Evolutionary conservation across 2,113 vertebrate genomes (phyloP).

Genomic region (Pionites leucogaster): DNA sequence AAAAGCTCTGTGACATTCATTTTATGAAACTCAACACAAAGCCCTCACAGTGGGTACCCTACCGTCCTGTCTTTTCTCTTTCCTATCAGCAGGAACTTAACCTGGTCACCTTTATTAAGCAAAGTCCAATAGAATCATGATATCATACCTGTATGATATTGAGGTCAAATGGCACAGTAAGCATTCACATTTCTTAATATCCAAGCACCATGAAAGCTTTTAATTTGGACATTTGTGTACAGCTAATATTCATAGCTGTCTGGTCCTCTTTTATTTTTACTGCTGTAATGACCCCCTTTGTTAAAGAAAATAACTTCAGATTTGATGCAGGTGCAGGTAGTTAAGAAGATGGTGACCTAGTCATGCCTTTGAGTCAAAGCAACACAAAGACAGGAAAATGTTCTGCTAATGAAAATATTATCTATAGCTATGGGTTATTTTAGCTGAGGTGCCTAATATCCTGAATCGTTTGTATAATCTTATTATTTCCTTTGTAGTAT

Average conservation of each 20-base stretch:
- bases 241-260: background rate
- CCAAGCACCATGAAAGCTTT: background rate
- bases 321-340: conserved; percentile 33
- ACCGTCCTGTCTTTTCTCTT: background rate
- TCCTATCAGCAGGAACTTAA: background rate
- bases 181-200: background rate
- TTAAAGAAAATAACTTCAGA: conserved; percentile 41
- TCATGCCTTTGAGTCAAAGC: conserved; percentile 71
- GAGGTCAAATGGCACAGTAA: background rate
- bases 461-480: conserved; percentile 10
- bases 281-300: background rate
- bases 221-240: background rate
- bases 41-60: background rate
- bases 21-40: background rate
- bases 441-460: conserved; percentile 55
- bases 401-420: conserved; percentile 64
- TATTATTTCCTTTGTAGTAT: conserved; percentile 40
- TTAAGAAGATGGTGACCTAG: conserved; percentile 55
- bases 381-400: conserved; percentile 68
- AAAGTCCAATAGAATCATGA: background rate
- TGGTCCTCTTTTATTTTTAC: background rate
- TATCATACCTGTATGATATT: background rate
- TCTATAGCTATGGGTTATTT: conserved; percentile 53
- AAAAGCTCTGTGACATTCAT: background rate
- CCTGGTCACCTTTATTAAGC: background rate